Base-by-base conservation (phyloP, 1,140 invertebrate species). In the Chironomus striatipennis region DNA sequence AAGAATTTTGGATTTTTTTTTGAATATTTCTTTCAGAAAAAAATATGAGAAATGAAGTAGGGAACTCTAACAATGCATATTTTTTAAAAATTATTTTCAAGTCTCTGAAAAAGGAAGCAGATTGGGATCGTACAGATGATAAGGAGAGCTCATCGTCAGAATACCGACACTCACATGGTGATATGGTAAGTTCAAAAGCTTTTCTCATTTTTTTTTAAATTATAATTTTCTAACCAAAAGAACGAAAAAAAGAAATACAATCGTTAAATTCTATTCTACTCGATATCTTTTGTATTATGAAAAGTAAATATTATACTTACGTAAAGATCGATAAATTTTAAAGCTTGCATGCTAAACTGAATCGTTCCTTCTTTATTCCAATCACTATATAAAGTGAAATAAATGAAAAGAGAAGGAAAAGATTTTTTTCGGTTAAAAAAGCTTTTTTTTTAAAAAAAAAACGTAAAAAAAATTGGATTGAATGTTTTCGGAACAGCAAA, bases 81-180 rank as follows among this genome's bases (percentile, higher is more conserved):
- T 57, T 57, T n/a, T n/a, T n/a, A n/a, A 15, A n/a, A 57, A 15
- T 73, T 79, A 77, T 76, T 77, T 85, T 87, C 67, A 87, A 94
- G 93, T 93, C 91, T 65, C 83, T 94, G 78, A 94, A 94, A 82
- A 94, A 94, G 85, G 93, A 94, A 87, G 88, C 91, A 77, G 92
- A 93, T 80, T 93, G 91, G 90, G 89, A 91, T 82, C 86, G 88
- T 79, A 86, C 85, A 77, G 87, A 87, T 77, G 91, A 93, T 78
- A 91, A 93, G 75, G 90, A 90, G 79, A 89, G 88, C 81, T 85
- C 86, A 78, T 89, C 90, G 77, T 87, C 88, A 76, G 91, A 93
- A 77, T 93, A 91, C 81, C 85, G 90, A 84, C 87, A 89, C 83
- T 87, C 90, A 77, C 91, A 91, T 83, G 47, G 47, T 57, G 91